Conservation (phyloP, 2,797 vertebrate species). For the Phataginus tetradactyla region DNA sequence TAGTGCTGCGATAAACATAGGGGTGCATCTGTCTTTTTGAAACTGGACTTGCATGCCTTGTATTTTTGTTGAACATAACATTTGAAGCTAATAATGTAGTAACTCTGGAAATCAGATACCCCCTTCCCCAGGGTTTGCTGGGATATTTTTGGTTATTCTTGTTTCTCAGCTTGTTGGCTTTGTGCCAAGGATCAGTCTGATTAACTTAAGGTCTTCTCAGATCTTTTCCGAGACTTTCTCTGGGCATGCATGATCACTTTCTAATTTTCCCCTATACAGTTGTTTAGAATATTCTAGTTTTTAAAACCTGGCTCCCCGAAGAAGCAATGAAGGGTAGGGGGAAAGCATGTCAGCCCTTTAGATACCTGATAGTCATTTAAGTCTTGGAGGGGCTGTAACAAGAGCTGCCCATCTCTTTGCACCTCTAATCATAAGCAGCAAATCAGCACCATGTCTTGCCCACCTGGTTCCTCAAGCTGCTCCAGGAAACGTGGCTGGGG, state of each 20-base stretch:
- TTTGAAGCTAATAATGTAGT: not conserved
- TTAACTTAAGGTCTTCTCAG: not conserved
- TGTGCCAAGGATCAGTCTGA: not conserved
- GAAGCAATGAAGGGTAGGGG: not conserved
- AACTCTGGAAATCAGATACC: not conserved
- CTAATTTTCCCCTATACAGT: not conserved
- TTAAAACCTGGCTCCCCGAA: not conserved
- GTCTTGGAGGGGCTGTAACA: too few species aligned
- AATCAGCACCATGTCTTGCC: not conserved
- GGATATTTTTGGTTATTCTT: not conserved
- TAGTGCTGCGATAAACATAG: too few species aligned
- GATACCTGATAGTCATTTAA: not conserved
- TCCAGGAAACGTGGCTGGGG: not conserved
- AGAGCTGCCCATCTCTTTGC: not conserved
- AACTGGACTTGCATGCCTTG: not conserved
- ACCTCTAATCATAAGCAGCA: not conserved
- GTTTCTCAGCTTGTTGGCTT: not conserved
- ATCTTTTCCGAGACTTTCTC: not conserved
- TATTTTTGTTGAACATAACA: not conserved
- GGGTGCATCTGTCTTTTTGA: too few species aligned
- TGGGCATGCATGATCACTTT: not conserved
- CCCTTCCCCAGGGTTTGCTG: not conserved
- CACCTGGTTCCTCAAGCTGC: not conserved
- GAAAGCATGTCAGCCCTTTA: not conserved
- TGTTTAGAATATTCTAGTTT: not conserved